Base-by-base conservation (phyloP, 1,140 invertebrate species). In the Drosophila auraria region DNA sequence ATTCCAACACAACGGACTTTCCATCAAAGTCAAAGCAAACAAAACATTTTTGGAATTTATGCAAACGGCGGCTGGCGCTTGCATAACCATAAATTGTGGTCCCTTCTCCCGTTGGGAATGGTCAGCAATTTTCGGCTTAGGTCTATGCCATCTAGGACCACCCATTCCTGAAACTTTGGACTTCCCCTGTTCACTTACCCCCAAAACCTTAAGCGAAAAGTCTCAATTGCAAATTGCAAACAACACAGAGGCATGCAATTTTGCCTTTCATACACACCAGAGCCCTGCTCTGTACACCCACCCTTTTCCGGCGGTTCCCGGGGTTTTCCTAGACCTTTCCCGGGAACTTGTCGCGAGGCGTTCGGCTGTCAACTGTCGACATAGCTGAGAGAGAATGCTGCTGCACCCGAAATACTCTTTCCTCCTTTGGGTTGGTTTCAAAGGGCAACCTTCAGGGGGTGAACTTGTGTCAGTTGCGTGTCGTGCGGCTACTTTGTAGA, bases 161-260 rank as follows among this genome's bases (percentile, higher is more conserved):
- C 45, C 5, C 33, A 38, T 57, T 30, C 33, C 25, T 14, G 23
- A 27, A 47, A 60, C 25, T 60, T 49, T 47, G 12, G 25, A 15
- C 58, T 12, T 25, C 17, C 47, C 14, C 15, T 14, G 15, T 30
- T 30, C 33, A 54, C 17, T 56, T 38, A 27, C 45, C 38, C 57
- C 42, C 23, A 45, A 40, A 57, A 33, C 68, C 58, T 70, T 50
- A 17, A 66, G 75, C 82, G 58, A 86, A 86, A 83, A 86, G 87
- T 82, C 86, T 90, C 86, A 90, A 90, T 90, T 90, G 86, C 87
- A 90, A 90, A 91, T 89, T 89, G 83, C 87, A 91, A 83, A 73
- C 69, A 80, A 75, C 83, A 87, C 69, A 78, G 78, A 91, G 83
- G 87, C 87, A 79, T 91, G 83, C 87, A 91, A 87, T 91, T 87